phyloP scores from a whole-genome alignment of 2,888 invertebrate species.

The Parnassius smintheus region DNA sequence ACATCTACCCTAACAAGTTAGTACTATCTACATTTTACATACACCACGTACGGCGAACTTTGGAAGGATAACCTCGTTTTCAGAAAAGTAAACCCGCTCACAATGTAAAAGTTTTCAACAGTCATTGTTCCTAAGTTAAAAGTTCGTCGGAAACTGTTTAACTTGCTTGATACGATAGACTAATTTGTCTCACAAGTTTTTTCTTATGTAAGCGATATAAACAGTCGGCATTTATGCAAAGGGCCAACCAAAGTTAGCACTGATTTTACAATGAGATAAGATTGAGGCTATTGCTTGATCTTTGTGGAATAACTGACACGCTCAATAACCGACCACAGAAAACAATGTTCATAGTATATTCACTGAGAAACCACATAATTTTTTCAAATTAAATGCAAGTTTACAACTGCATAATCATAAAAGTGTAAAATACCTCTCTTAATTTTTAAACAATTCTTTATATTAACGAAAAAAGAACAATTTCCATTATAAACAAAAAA shows the following conservation, averaged over 20 bases:
- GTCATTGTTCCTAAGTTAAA: slow-evolving; percentile 53
- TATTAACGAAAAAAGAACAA: not conserved
- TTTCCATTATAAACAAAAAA: not conserved
- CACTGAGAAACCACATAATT: not conserved
- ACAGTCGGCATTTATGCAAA: not conserved
- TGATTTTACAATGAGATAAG: not conserved
- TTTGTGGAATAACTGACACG: slow-evolving; percentile 5
- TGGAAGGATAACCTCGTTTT: slow-evolving; percentile 42
- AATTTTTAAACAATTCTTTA: not conserved
- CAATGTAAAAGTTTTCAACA: slow-evolving; percentile 51
- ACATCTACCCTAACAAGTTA: slow-evolving; percentile 57
- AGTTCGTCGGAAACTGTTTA: slow-evolving; percentile 54
- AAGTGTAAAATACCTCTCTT: too few relatives aligned
- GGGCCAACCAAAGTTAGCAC: slow-evolving; percentile 1
- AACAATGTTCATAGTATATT: not conserved
- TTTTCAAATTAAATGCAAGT: slow-evolving; percentile 1
- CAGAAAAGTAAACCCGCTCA: slow-evolving; percentile 35
- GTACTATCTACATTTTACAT: slow-evolving; percentile 63
- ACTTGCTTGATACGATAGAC: slow-evolving; percentile 5
- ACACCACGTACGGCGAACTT: slow-evolving; percentile 49
- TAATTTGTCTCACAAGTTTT: not conserved
- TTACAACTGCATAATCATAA: too few relatives aligned
- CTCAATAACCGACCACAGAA: slow-evolving; percentile 3
- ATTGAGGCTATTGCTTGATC: not conserved
- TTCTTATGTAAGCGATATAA: slow-evolving; percentile 7